A percentile compares a stretch with the other conserved stretches of the same genome.
Conservation (phyloP, 2,113 vertebrate species). For the Gambusia affinis region DNA sequence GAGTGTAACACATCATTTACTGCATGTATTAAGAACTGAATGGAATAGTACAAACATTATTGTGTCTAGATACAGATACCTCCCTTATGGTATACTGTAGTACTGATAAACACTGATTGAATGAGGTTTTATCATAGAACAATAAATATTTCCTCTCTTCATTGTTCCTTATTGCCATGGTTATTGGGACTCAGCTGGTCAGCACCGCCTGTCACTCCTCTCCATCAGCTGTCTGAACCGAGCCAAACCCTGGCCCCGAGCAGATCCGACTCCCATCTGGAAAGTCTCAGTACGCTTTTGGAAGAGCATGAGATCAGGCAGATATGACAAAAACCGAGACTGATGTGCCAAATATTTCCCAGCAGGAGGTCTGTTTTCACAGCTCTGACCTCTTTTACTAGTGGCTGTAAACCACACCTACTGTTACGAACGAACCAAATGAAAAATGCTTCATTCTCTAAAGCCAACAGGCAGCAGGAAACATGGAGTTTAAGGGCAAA, state of each 20-base stretch:
- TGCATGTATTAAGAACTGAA: too few species aligned
- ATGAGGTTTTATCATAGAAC: not conserved
- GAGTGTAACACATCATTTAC: too few species aligned
- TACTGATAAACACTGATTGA: too few species aligned
- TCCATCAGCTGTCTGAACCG: constrained; percentile 27
- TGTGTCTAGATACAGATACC: too few species aligned
- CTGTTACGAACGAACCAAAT: constrained; percentile 9
- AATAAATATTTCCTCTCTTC: constrained; percentile 11
- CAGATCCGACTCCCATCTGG: constrained; percentile 21
- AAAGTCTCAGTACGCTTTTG: constrained; percentile 9
- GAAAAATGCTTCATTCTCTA: constrained; percentile 26
- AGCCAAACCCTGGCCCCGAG: constrained; percentile 15
- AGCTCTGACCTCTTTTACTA: not conserved
- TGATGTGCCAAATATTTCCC: constrained; percentile 15
- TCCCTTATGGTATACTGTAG: too few species aligned
- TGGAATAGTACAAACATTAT: too few species aligned
- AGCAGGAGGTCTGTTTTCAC: not conserved
- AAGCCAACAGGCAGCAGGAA: constrained; percentile 39
- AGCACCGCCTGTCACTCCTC: constrained; percentile 46
- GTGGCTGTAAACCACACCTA: not conserved
- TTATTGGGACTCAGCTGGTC: constrained; percentile 38
- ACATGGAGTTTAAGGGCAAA: constrained; percentile 40
- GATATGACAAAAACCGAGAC: constrained; percentile 23
- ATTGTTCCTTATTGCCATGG: not conserved
- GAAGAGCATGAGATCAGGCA: constrained; percentile 23